Percentiles rank a stretch among this genome's conserved stretches.
phyloP scores from a whole-genome alignment of 37 sponge, comb jelly and placozoan species.

The Agelas oroides region DNA sequence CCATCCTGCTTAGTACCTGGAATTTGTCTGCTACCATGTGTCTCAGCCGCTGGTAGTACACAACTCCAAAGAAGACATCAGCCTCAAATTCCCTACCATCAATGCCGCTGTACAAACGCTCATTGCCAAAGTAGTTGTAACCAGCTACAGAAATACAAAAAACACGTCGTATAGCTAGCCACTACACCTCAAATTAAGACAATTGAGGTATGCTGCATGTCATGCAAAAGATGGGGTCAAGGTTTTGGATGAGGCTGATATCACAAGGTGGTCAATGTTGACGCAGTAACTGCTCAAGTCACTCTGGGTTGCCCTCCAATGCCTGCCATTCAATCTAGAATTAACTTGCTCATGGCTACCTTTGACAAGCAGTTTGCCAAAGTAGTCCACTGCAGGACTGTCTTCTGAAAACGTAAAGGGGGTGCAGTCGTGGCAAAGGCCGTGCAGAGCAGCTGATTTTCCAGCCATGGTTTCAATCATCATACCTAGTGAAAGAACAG shows the following conservation, averaged over 20 bases:
- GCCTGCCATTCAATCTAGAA: too few species aligned
- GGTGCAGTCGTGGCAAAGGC: slow-evolving; percentile 90
- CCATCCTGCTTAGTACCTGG: slow-evolving; percentile 63
- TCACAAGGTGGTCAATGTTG: too few species aligned
- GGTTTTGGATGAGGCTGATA: too few species aligned
- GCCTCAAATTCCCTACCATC: slow-evolving; percentile 95
- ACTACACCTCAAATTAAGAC: neutral
- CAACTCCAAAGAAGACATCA: slow-evolving; percentile 93
- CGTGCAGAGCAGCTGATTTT: slow-evolving; percentile 90
- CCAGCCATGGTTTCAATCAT: slow-evolving; percentile 99
- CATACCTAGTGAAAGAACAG: slow-evolving; percentile 76
- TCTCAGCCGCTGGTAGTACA: slow-evolving; percentile 97
- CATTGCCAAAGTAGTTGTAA: slow-evolving; percentile 97
- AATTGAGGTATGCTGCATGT: too few species aligned
- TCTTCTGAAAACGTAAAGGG: slow-evolving; percentile 95
- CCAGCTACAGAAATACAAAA: slow-evolving; percentile 76
- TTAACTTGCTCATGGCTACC: too few species aligned
- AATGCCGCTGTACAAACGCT: slow-evolving; percentile 94
- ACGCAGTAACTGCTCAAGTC: too few species aligned
- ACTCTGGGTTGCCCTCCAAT: too few species aligned
- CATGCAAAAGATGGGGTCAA: too few species aligned
- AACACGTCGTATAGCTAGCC: neutral
- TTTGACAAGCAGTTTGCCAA: slow-evolving; percentile 83
- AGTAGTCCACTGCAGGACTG: slow-evolving; percentile 83
- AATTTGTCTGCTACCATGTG: slow-evolving; percentile 99